Evolutionary conservation across 1,140 invertebrate species (phyloP).

Genomic region (Diabrotica virgifera): DNA sequence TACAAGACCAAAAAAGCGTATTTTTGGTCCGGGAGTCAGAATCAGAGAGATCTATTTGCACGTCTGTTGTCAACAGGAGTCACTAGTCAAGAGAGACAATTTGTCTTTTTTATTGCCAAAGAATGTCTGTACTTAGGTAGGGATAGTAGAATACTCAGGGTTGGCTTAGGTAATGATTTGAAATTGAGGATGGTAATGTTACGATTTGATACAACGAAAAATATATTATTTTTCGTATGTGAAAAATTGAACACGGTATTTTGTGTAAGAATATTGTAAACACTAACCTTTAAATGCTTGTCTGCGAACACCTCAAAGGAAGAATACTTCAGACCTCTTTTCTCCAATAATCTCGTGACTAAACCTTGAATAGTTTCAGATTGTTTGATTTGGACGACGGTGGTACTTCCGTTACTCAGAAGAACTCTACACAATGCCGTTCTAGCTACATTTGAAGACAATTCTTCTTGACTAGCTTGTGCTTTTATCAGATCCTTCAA

Average conservation of each 20-base stretch:
- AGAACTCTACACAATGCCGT: slow-evolving; percentile 71
- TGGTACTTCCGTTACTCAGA: slow-evolving; percentile 86
- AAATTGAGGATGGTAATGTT: no score
- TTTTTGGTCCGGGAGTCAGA: no score
- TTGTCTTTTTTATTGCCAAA: no score
- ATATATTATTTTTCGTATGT: no score
- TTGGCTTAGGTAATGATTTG: no score
- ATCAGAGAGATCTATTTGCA: no score
- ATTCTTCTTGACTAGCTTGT: slow-evolving; percentile 27
- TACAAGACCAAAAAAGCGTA: no score
- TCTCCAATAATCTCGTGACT: slow-evolving; percentile 78
- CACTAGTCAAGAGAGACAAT: no score
- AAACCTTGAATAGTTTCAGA: slow-evolving; percentile 74
- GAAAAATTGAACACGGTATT: neutral
- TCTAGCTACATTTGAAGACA: slow-evolving; percentile 25
- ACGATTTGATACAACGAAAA: no score
- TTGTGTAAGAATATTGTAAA: neutral
- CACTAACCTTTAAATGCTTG: slow-evolving; percentile 60
- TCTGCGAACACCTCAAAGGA: slow-evolving; percentile 73
- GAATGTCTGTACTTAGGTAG: no score
- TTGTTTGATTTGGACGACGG: slow-evolving; percentile 76
- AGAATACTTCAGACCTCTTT: slow-evolving; percentile 72
- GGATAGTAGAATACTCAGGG: no score
- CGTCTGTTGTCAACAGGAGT: no score
- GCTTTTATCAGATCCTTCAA: slow-evolving; percentile 30